Evolutionary conservation across 2,113 vertebrate genomes (phyloP).

Genomic region (Hymenochirus boettgeri): DNA sequence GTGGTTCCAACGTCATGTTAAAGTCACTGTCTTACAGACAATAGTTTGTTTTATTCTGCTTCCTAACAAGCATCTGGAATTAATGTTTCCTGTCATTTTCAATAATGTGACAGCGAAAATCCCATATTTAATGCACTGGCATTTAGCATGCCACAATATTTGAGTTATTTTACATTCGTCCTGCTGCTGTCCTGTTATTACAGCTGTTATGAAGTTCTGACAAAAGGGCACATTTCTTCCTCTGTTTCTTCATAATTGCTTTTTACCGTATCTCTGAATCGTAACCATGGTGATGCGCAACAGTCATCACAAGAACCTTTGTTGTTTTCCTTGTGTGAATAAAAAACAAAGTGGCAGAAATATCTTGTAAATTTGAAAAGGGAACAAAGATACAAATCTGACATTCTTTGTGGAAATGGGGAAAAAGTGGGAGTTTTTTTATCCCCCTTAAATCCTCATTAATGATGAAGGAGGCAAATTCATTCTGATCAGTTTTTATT

Average conservation of each 20-base stretch:
- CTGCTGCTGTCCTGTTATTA: slow-evolving; percentile 73
- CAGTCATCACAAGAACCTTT: slow-evolving; percentile 76
- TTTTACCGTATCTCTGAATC: slow-evolving; percentile 75
- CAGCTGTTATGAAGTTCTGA: slow-evolving; percentile 82
- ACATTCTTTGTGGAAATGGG: slow-evolving; percentile 42
- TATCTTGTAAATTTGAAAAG: slow-evolving; percentile 58
- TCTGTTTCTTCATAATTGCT: slow-evolving; percentile 76
- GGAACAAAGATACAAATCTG: slow-evolving; percentile 20
- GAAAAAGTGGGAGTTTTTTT: slow-evolving; percentile 27
- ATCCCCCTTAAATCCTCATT: slow-evolving; percentile 35
- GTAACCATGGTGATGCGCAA: slow-evolving; percentile 79
- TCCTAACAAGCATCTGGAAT: slow-evolving; percentile 66
- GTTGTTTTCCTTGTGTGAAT: slow-evolving; percentile 71
- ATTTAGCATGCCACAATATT: slow-evolving; percentile 74
- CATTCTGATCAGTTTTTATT: slow-evolving; percentile 42
- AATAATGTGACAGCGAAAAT: slow-evolving; percentile 72
- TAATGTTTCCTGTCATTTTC: slow-evolving; percentile 73
- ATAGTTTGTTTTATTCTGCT: slow-evolving; percentile 48
- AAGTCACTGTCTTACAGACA: slow-evolving; percentile 52
- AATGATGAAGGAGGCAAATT: slow-evolving; percentile 40
- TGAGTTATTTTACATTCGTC: slow-evolving; percentile 72
- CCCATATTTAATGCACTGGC: slow-evolving; percentile 62
- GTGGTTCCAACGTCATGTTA: slow-evolving; percentile 52
- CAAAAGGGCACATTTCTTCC: slow-evolving; percentile 74
- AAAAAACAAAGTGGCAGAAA: slow-evolving; percentile 56